Conservation (phyloP, 2,113 vertebrate genomes). For the Xyrauchen texanus region DNA sequence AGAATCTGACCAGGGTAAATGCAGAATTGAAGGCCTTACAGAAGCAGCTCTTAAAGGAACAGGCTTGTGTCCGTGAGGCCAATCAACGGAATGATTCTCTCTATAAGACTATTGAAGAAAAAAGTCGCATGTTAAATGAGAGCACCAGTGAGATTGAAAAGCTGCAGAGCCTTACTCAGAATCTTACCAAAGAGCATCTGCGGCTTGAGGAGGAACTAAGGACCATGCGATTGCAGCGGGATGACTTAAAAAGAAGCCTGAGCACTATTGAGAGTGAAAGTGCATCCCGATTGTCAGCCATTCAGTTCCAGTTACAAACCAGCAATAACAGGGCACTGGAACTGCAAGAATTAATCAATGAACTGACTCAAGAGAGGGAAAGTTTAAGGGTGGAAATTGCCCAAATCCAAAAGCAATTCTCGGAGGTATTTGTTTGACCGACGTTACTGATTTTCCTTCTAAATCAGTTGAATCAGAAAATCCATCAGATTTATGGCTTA, state of each 20-base stretch:
- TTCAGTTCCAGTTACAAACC: conserved; percentile 88
- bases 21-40: conserved; percentile 81
- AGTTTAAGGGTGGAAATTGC: conserved; percentile 97
- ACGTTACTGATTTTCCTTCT: background rate
- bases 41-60: conserved; percentile 85
- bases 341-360: conserved; percentile 90
- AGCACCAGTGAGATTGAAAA: conserved; percentile 85
- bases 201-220: conserved; percentile 89
- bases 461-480: conserved; percentile 25
- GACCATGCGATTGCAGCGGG: conserved; percentile 80
- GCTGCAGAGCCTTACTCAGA: conserved; percentile 88
- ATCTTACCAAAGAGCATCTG: conserved; percentile 90
- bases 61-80: conserved; percentile 82
- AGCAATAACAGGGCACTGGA: conserved; percentile 88
- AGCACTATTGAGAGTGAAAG: conserved; percentile 77
- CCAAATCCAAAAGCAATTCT: conserved; percentile 96
- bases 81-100: conserved; percentile 86
- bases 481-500: background rate
- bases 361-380: conserved; percentile 96
- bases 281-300: conserved; percentile 80
- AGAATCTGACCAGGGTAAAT: conserved; percentile 73
- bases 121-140: conserved; percentile 88
- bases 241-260: conserved; percentile 81
- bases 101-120: conserved; percentile 90
- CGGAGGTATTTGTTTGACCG: conserved; percentile 86